phyloP scores from a whole-genome alignment of 2,888 invertebrate genomes.

The Agrotis clavis region DNA sequence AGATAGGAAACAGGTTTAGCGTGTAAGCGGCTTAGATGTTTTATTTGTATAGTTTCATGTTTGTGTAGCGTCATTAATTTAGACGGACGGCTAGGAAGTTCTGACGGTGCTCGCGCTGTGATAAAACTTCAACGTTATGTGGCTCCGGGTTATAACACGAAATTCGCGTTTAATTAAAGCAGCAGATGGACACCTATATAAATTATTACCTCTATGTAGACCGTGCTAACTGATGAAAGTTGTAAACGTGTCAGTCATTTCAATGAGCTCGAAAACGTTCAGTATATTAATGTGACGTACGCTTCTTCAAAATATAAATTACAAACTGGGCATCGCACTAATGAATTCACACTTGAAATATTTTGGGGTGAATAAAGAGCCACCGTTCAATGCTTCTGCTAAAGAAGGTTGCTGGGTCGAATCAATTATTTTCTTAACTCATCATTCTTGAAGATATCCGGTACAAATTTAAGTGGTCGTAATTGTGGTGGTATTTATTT shows the following conservation, averaged over 20 bases:
- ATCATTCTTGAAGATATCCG: conserved; percentile 58
- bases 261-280: conserved; percentile 57
- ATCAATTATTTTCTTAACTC: conserved; percentile 63
- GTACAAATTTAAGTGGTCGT: conserved; percentile 68
- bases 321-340: not conserved
- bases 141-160: conserved; percentile 73
- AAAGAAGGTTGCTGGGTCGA: conserved; percentile 52
- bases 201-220: conserved; percentile 73
- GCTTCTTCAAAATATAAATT: conserved; percentile 12
- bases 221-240: conserved; percentile 71
- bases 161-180: conserved; percentile 76
- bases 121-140: conserved; percentile 75
- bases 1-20: conserved; percentile 32
- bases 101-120: conserved; percentile 66
- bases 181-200: conserved; percentile 80
- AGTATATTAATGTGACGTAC: conserved; percentile 21
- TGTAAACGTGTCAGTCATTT: conserved; percentile 70
- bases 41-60: conserved; percentile 46
- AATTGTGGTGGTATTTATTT: conserved; percentile 69
- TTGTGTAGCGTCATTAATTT: conserved; percentile 66
- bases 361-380: conserved; percentile 38
- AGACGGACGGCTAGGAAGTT: conserved; percentile 65
- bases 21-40: conserved; percentile 27
- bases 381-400: conserved; percentile 25
- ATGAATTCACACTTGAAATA: conserved; percentile 27